Evolutionary conservation across 2,797 vertebrate species (phyloP), one percentile per base, ranked within the genome.

Genomic region (Pangasius macronema): DNA sequence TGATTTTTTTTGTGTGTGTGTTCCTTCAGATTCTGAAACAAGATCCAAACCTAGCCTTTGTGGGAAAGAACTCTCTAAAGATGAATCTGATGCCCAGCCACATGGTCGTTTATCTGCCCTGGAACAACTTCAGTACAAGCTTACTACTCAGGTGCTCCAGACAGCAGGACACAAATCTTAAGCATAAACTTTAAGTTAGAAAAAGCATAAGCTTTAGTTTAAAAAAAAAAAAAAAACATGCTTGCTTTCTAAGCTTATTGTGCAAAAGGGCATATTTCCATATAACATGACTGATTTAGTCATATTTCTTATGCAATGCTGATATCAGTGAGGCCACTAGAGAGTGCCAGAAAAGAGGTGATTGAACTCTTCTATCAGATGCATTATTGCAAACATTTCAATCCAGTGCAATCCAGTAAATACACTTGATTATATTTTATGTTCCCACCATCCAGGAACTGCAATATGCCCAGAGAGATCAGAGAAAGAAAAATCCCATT

Each of bases 81-180:
- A 91, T 72, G 82, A 82, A 61, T 83, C 88, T 33, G 85, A 92
- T 82, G 83, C 92, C 18, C 90, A 83, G 65, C 87, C 91, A 91
- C 82, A 89, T 30, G 91, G 90, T 79, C 91, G 91, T 20, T 94
- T 97, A 6, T 94, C 94, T 86, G 91, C 92, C 89, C 90, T 97
- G 92, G 95, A 97, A 88, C 92, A 91, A 85, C 95, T 97, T 46
- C 97, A 97, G 90, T 95, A 96, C 87, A 92, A 94, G 87, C 94
- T 97, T 80, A 95, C 94, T 49, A 90, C 92, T 87, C 96, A 97
- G 97, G 97, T 98, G 84, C 87, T 33, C 46, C 13, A 75, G 42
- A 77, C 33, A 53, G 39, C 18, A 63, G 0, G 18, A 73, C 27
- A 67, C 42, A 81, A 24, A 80, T 27, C 85, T 70, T 36, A 77